These are phyloP conservation scores for Halichoeres trimaculatus DNA, from an alignment of 2,113 vertebrate genomes.

Conservation along the genomic window DNA sequence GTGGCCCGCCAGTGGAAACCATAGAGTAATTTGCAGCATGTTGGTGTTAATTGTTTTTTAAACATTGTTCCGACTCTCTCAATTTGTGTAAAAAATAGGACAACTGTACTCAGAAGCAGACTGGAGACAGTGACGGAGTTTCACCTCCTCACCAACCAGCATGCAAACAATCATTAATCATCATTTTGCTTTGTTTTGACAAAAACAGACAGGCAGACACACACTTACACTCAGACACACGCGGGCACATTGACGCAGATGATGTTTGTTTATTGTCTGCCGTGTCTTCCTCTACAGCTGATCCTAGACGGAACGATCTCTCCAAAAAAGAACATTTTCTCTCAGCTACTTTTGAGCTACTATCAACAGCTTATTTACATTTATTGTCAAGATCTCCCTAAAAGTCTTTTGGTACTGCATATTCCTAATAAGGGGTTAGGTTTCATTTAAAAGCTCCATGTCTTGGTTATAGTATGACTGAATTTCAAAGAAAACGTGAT, in stretches of 20 bases:
- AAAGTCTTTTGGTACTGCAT: not conserved
- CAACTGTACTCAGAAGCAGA: constrained; percentile 8
- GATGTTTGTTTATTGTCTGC: constrained; percentile 38
- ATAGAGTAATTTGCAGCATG: not conserved
- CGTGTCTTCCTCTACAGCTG: constrained; percentile 27
- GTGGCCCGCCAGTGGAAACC: constrained; percentile 3
- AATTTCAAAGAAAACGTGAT: not conserved
- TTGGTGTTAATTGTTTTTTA: constrained; percentile 34
- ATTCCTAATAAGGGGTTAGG: too few relatives aligned
- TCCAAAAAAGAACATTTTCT: constrained; percentile 1
- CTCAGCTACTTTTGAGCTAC: constrained; percentile 26
- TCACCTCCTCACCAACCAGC: constrained; percentile 40
- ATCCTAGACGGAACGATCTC: constrained; percentile 35
- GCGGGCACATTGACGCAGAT: constrained; percentile 35
- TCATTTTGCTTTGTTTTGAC: constrained; percentile 65
- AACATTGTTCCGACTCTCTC: constrained; percentile 18
- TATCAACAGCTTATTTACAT: constrained; percentile 37
- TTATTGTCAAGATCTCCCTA: constrained; percentile 30
- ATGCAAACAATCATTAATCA: constrained; percentile 69
- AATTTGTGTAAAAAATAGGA: constrained; percentile 24
- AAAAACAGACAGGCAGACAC: constrained; percentile 45
- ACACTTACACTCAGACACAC: constrained; percentile 26
- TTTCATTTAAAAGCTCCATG: too few relatives aligned
- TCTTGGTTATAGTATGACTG: too few relatives aligned
- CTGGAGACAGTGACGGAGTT: constrained; percentile 30